Evolutionary conservation across 2,113 vertebrate genomes (phyloP), one percentile per base, ranked within the genome.

Genomic region (Speoplatyrhinus poulsoni): DNA sequence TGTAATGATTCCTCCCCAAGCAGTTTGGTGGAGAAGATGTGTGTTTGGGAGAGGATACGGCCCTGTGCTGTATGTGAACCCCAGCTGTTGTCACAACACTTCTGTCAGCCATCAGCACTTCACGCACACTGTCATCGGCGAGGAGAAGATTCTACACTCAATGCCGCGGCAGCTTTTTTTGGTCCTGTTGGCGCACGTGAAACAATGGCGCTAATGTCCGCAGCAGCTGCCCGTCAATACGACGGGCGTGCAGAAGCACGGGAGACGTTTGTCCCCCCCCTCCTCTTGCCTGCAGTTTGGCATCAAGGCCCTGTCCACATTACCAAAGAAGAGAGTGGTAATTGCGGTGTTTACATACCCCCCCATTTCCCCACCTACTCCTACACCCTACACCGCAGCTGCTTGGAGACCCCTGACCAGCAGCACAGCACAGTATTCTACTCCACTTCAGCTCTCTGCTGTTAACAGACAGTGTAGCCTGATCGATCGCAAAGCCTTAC

Each of bases 341-440:
- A 86, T 82, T 82, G 79, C 48, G 56, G 46, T 87, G 82, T 86
- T 90, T 89, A 83, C 75, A 69, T 85, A 41, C 26, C 26, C 26
- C 26, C 26, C 26, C 26, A 26, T 85, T 67, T 82, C 72, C 67
- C 62, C 48, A 62, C 67, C 62, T 46, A 63, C 82, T 70, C 57
- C 58, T 80, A 76, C 70, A 72, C 83, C 41, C 62, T 58, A 60
- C n/a, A 33, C 15, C 16, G 68, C 73, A 91, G 87, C 84, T 91
- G 89, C 73, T 69, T 71, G 17, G 77, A 66, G 65, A 66, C 62
- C 62, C 46, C 10, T 50, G 52, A 74, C 76, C 62, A 59, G 12
- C 46, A 49, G 12, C 46, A 49, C 49, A 26, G 71, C 46, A 55
- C 50, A 70, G 65, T 76, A 63, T 63, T n/a, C 17, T 47, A 60